Percentiles rank a stretch among this genome's conserved stretches.
Evolutionary conservation across 1,140 invertebrate species (phyloP).

Genomic region (Scaptomyza hsui): DNA sequence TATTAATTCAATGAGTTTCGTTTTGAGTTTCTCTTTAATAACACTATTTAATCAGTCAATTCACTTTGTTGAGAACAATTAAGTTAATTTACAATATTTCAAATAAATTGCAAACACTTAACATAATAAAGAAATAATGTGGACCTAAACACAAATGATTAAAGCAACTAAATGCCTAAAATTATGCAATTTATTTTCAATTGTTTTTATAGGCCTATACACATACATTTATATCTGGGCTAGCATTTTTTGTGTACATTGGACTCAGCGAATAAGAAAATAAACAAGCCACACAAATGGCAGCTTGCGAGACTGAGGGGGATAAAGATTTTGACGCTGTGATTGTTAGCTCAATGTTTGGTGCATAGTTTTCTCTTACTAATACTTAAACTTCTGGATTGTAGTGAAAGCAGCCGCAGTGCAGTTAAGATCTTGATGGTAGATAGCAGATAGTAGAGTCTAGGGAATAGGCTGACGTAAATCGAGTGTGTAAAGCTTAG

Average conservation of each 20-base stretch:
- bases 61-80: too few species aligned
- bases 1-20: too few species aligned
- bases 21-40: too few species aligned
- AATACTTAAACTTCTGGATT: background rate
- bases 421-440: constrained; percentile 30
- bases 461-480: constrained; percentile 43
- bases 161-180: background rate
- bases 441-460: constrained; percentile 46
- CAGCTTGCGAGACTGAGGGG: constrained; percentile 7
- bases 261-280: too few species aligned
- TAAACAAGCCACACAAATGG: constrained; percentile 5
- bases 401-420: constrained; percentile 1
- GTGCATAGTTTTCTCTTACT: constrained; percentile 1
- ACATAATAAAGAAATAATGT: too few species aligned
- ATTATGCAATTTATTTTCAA: constrained; percentile 25
- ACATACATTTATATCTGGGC: background rate
- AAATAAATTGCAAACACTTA: too few species aligned
- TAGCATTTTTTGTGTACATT: constrained; percentile 23
- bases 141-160: background rate
- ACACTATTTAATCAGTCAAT: too few species aligned
- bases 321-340: constrained; percentile 4
- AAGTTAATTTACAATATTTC: too few species aligned
- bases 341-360: constrained; percentile 29
- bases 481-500: constrained; percentile 34
- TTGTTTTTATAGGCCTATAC: constrained; percentile 29